Evolutionary conservation across 2,797 vertebrate species (phyloP), one percentile per base, ranked within the genome.

Genomic region (Orestias chungarensis): DNA sequence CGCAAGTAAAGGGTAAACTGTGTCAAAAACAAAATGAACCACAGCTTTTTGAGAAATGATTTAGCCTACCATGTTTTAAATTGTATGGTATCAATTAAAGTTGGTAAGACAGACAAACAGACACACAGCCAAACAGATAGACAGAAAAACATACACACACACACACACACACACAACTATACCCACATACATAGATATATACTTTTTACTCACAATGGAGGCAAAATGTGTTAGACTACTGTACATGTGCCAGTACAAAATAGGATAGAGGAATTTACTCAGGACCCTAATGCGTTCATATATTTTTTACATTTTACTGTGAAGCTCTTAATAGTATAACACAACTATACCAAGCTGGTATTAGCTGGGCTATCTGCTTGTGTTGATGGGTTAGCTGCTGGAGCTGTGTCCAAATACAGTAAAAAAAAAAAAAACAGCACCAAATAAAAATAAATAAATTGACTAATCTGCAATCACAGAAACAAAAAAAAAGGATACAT

Each of bases 391-490:
- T 31, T 35, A 33, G 33, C 18, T 59, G 3, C 10, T 35, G 33
- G 31, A 59, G 31, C 23, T 12, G 55, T 35, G 50, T 73, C 49
- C 68, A 71, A 80, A 68, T 18, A 67, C 66, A 84, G 83, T 75
- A 78, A 66, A 88, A 83, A 83, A 76, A 64, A 73, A 66, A 72
- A 75, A 81, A 75, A 79, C n/a, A n/a, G n/a, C n/a, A 59, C 74
- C 82, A 74, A 74, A 71, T 80, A 67, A 73, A 54, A 43, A 49
- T 82, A 87, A 84, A 70, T 80, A 85, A 73, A 85, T 86, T 82
- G 79, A 85, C 52, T 62, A 67, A 82, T 70, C 76, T 68, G 74
- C 81, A 88, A 91, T 89, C 87, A 89, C 82, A 87, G 72, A 84
- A 74, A 86, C 64, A 59, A 75, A 42, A 84, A 76, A 80, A 82